Percentiles rank a stretch among this genome's conserved stretches.
Evolutionary conservation across 2,797 vertebrate genomes (phyloP).

Genomic region (Anabas testudineus): DNA sequence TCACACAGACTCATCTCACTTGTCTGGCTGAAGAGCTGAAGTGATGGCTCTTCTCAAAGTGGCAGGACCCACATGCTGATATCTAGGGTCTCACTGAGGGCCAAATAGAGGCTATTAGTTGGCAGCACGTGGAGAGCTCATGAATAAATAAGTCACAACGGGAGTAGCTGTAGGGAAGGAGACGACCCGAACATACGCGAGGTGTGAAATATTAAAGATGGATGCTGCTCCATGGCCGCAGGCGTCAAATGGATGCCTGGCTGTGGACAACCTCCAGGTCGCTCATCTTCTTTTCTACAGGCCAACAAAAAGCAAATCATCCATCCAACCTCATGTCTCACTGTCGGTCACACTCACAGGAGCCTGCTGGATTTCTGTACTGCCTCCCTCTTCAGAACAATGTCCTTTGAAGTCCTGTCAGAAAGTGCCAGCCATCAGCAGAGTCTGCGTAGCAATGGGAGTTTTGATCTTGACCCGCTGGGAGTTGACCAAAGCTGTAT

Average conservation of each 20-base stretch:
- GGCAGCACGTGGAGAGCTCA: conserved; percentile 51
- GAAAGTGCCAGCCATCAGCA: conserved; percentile 58
- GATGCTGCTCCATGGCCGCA: conserved; percentile 67
- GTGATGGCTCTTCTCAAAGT: conserved; percentile 31
- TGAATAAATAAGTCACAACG: conserved; percentile 72
- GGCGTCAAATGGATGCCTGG: conserved; percentile 55
- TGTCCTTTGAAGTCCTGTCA: conserved; percentile 60
- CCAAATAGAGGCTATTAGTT: conserved; percentile 53
- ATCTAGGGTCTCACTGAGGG: conserved; percentile 40
- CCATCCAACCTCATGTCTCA: conserved; percentile 19
- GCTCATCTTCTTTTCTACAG: conserved; percentile 19
- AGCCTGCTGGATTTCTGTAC: conserved; percentile 32
- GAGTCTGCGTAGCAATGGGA: conserved; percentile 6
- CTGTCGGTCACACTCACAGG: conserved; percentile 15
- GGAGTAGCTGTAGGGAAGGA: conserved; percentile 70
- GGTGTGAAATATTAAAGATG: conserved; percentile 80
- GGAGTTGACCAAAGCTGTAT: conserved; percentile 51
- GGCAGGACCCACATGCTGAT: conserved; percentile 45
- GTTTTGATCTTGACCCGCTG: conserved; percentile 55
- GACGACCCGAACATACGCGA: conserved; percentile 75
- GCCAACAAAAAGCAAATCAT: conserved; percentile 8
- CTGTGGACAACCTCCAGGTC: conserved; percentile 56
- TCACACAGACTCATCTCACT: conserved; percentile 33
- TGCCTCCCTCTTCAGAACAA: conserved; percentile 18
- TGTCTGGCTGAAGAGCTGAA: conserved; percentile 33